phyloP scores from a whole-genome alignment of 2,113 vertebrate genomes.

The Atlantisia rogersi region DNA sequence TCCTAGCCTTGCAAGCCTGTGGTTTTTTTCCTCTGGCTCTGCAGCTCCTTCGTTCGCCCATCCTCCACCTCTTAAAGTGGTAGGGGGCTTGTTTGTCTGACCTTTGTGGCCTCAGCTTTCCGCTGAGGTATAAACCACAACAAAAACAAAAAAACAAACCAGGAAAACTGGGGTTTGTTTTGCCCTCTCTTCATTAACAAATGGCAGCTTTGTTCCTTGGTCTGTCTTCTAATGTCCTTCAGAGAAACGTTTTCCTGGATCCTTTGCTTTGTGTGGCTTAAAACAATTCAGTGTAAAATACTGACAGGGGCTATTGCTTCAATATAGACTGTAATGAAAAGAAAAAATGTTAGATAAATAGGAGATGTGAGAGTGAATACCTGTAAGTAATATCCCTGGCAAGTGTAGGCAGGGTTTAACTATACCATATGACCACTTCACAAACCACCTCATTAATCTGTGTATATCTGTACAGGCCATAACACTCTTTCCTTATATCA shows the following conservation, averaged over 20 bases:
- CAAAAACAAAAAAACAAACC: not conserved
- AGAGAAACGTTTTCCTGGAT: not conserved
- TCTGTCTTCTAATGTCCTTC: not conserved
- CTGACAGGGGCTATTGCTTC: not conserved
- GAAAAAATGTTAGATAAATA: not conserved
- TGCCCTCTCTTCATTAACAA: not conserved
- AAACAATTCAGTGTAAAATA: not conserved
- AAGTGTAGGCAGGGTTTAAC: not conserved
- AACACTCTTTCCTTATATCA: not conserved
- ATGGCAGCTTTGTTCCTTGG: not conserved
- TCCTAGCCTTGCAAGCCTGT: too few species aligned
- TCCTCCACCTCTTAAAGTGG: too few species aligned
- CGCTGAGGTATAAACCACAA: too few species aligned
- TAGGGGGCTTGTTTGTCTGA: too few species aligned
- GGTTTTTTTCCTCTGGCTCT: too few species aligned
- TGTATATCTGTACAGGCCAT: not conserved
- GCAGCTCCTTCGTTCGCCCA: too few species aligned
- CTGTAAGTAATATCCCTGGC: not conserved
- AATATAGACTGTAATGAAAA: not conserved
- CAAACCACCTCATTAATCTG: not conserved
- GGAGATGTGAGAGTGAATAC: not conserved
- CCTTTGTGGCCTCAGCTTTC: too few species aligned
- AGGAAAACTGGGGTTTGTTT: not conserved
- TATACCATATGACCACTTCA: not conserved
- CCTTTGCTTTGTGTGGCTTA: not conserved